A percentile compares a stretch with the other conserved stretches of the same genome.
These are phyloP conservation scores for Campoletis sonorensis DNA, from an alignment of 1,140 invertebrate species.

Conservation along the genomic window DNA sequence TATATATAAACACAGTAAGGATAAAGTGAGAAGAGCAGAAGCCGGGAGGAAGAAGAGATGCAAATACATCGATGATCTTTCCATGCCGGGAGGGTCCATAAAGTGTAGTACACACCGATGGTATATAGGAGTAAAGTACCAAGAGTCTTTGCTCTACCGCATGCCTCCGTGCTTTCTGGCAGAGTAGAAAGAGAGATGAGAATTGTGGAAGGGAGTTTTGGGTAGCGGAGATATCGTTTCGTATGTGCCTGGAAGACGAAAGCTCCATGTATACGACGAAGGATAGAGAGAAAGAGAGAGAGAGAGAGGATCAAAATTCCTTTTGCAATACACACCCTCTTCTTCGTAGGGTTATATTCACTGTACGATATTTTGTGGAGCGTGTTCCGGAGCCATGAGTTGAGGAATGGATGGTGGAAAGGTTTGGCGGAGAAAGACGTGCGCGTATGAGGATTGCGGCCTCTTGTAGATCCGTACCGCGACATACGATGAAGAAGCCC, in stretches of 20 bases:
- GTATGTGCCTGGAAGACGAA: constrained; percentile 14
- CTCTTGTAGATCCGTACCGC: not conserved
- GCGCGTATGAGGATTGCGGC: constrained; percentile 57
- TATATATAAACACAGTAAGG: not conserved
- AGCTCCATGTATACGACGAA: not conserved
- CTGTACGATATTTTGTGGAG: constrained; percentile 67
- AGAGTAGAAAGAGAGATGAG: constrained; percentile 20
- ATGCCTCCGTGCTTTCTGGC: not conserved
- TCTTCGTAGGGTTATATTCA: constrained; percentile 58
- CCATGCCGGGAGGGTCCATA: constrained; percentile 24
- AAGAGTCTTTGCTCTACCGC: not conserved
- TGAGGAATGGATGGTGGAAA: constrained; percentile 12
- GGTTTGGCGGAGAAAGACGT: constrained; percentile 64
- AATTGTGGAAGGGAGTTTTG: not conserved
- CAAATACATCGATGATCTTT: constrained; percentile 56
- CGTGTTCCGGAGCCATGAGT: constrained; percentile 60
- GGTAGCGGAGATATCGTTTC: not conserved
- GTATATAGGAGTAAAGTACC: constrained; percentile 8
- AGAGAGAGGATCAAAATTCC: not conserved
- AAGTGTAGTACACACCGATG: constrained; percentile 14
- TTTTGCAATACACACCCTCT: constrained; percentile 3
- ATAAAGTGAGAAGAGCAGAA: not conserved
- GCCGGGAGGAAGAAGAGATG: constrained; percentile 43
- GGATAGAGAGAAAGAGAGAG: not conserved
- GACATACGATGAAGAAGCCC: not conserved